Percentiles rank a stretch among this genome's conserved stretches.
phyloP scores from a whole-genome alignment of 2,888 invertebrate genomes.

The Opisthograptis luteolata region DNA sequence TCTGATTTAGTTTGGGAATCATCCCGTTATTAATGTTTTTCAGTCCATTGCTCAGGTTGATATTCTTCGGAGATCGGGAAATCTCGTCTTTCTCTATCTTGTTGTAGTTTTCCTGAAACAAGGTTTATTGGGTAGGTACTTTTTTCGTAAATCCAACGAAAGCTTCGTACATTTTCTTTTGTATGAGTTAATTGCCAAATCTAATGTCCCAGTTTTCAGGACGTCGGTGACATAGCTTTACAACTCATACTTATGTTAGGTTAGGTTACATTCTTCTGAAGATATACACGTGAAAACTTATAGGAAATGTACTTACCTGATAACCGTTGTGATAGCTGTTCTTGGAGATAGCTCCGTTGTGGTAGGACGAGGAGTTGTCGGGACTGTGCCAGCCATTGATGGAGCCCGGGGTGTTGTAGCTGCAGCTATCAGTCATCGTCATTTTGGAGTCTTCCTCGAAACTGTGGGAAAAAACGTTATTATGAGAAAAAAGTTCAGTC shows the following conservation, averaged over 20 bases:
- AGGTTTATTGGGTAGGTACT: background rate
- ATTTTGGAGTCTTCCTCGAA: slow-evolving; percentile 84
- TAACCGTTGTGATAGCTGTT: slow-evolving; percentile 73
- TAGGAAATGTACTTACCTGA: no score
- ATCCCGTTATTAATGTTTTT: slow-evolving; percentile 76
- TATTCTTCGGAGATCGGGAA: slow-evolving; percentile 69
- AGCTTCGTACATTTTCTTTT: no score
- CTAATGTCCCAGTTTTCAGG: no score
- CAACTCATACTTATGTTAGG: no score
- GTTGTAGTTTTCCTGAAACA: slow-evolving; percentile 48
- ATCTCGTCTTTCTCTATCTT: slow-evolving; percentile 53
- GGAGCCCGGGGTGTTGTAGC: slow-evolving; percentile 80
- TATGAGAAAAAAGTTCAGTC: no score
- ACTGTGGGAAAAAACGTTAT: slow-evolving; percentile 42
- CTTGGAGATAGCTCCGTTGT: slow-evolving; percentile 77
- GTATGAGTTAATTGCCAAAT: no score
- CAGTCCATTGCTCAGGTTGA: slow-evolving; percentile 72
- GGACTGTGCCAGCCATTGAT: slow-evolving; percentile 85
- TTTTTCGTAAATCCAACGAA: no score
- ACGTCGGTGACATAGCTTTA: no score
- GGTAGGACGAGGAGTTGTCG: slow-evolving; percentile 67
- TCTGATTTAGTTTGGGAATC: slow-evolving; percentile 66
- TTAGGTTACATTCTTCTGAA: no score
- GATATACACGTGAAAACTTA: no score
- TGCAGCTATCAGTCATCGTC: slow-evolving; percentile 85